Base-by-base conservation (phyloP, 2,797 vertebrate genomes). In the Pangasius macronema region DNA sequence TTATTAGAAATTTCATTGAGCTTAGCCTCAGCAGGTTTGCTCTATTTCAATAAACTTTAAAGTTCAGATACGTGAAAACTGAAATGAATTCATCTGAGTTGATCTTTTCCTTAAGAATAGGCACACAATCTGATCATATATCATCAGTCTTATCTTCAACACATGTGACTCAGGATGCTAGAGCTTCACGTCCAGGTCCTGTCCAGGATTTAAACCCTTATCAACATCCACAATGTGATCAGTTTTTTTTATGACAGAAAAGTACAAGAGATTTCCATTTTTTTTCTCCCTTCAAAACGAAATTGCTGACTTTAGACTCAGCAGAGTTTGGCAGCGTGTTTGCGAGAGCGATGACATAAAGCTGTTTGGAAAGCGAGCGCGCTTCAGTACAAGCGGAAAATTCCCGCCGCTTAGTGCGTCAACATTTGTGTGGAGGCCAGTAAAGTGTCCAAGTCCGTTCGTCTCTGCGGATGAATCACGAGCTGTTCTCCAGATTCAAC, bases 281-380 rank as follows among this genome's bases (percentile, higher is more conserved):
- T n/a, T 14, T 46, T 49, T 3, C 36, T 36, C 10, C 30, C 9
- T 39, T 55, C 22, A 22, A 57, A 63, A 11, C 39, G 63, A 51
- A 49, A 2, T 13, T 13, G 13, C 51, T n/a, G 79, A 86, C 63
- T 30, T 27, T 36, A 4, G 33, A 42, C 55, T n/a, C 27, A 11
- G 46, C 72, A 16, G 46, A 67, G 36, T 76, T 53, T 30, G 51
- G 82, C 72, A 61, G 70, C 5, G 24, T 27, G n/a, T 80, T 36
- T 51, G 53, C n/a, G 22, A 73, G 22, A 55, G 39, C 9, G 63
- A 88, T 85, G 87, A 88, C 76, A 49, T 72, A 13, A 80, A 24
- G 63, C 75, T 42, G 33, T 24, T 33, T 65, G 75, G 46, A 46
- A 70, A 68, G 86, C 13, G 80, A 77, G 57, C 3, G 61, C 1